Evolutionary conservation across 1,140 invertebrate genomes (phyloP).

Genomic region (Zeugodacus cucurbitae): DNA sequence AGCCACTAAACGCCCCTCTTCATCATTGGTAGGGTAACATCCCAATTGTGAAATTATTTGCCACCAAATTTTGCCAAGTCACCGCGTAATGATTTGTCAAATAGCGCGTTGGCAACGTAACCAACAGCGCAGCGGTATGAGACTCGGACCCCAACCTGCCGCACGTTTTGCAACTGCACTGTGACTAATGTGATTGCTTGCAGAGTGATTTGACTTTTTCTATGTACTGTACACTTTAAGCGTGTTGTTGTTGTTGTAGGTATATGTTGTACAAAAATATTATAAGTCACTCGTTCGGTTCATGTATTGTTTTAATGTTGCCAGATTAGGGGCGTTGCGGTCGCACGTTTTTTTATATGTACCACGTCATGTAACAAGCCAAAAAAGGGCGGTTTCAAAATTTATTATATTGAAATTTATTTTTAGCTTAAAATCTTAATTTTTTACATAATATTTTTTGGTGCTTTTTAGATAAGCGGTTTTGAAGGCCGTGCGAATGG

Average conservation of each 20-base stretch:
- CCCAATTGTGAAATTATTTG: conserved; percentile 24
- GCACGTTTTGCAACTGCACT: not conserved
- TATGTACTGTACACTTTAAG: too few relatives aligned
- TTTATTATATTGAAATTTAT: not conserved
- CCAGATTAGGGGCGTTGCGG: not conserved
- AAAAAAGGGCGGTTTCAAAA: not conserved
- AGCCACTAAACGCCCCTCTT: not conserved
- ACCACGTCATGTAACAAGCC: not conserved
- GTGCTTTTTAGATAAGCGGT: not conserved
- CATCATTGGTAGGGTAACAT: not conserved
- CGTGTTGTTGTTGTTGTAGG: too few relatives aligned
- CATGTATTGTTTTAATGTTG: not conserved
- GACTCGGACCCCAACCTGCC: not conserved
- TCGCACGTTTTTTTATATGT: not conserved
- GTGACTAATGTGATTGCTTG: conserved; percentile 12
- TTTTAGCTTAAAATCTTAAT: not conserved
- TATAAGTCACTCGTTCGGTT: not conserved
- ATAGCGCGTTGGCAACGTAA: not conserved
- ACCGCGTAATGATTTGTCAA: conserved; percentile 28
- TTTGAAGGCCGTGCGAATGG: not conserved
- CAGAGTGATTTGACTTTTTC: not conserved
- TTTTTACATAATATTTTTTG: not conserved
- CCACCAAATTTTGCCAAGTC: conserved; percentile 20
- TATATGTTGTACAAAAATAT: not conserved
- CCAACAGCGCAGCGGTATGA: not conserved